These are phyloP conservation scores for Aquatica leii DNA, from an alignment of 2,888 invertebrate species.

Conservation along the genomic window DNA sequence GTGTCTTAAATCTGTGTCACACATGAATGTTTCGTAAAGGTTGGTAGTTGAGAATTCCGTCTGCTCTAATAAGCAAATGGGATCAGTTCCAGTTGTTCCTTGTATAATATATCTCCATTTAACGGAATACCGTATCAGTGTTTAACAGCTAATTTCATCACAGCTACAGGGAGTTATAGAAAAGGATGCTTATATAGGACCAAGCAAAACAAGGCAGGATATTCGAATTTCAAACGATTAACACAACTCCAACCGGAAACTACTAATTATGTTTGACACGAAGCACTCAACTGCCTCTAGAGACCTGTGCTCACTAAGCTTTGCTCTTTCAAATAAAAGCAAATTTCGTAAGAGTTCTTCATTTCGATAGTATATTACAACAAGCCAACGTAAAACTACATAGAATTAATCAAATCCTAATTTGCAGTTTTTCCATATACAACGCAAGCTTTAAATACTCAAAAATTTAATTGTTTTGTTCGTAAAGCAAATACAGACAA, in stretches of 20 bases:
- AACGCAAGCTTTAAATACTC: too few species aligned
- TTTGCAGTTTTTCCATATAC: too few species aligned
- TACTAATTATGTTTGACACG: slow-evolving; percentile 60
- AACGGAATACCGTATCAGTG: slow-evolving; percentile 24
- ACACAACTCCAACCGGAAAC: slow-evolving; percentile 58
- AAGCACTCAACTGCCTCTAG: slow-evolving; percentile 57
- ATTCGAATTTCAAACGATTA: slow-evolving; percentile 60
- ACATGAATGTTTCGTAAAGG: slow-evolving; percentile 12
- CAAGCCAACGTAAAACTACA: too few species aligned
- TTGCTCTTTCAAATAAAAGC: slow-evolving; percentile 28
- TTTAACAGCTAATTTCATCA: slow-evolving; percentile 25
- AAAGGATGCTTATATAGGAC: slow-evolving; percentile 41
- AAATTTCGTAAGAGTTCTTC: slow-evolving; percentile 15
- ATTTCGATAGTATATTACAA: background rate
- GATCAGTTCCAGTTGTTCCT: slow-evolving; percentile 28
- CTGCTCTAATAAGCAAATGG: slow-evolving; percentile 25
- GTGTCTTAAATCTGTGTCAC: slow-evolving; percentile 9
- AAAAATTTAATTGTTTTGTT: too few species aligned
- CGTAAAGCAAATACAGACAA: too few species aligned
- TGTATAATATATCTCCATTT: slow-evolving; percentile 25
- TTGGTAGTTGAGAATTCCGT: slow-evolving; percentile 11
- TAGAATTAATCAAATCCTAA: too few species aligned
- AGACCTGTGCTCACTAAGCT: slow-evolving; percentile 51
- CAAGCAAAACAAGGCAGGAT: slow-evolving; percentile 59
- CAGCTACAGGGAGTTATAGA: slow-evolving; percentile 24